A percentile compares a stretch with the other conserved stretches of the same genome.
Conservation (phyloP, 2,888 invertebrate species). For the Diarsia dahlii region DNA sequence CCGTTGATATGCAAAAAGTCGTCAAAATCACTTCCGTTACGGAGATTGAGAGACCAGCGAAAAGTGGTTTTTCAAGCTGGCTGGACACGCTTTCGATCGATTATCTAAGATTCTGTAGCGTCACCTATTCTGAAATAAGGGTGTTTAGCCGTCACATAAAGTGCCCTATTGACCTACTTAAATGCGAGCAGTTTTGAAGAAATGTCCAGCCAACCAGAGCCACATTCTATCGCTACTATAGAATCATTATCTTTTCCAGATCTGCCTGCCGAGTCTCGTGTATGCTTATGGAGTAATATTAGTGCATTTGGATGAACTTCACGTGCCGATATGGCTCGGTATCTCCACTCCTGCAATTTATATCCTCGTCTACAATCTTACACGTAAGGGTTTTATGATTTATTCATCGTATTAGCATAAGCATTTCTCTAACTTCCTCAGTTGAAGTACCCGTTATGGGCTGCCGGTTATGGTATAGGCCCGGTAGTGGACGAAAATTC, state of each 20-base stretch:
- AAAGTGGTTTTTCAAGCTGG: no score
- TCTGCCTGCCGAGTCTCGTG: slow-evolving; percentile 83
- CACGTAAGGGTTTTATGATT: slow-evolving; percentile 80
- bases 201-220: no score
- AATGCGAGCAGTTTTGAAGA: no score
- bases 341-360: slow-evolving; percentile 83
- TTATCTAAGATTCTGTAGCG: no score
- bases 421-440: slow-evolving; percentile 28
- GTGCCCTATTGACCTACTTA: no score
- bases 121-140: no score
- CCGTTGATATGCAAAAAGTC: no score
- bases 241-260: slow-evolving; percentile 72
- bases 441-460: slow-evolving; percentile 2
- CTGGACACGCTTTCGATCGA: no score
- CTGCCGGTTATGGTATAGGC: neutral
- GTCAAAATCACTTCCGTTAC: no score
- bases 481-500: neutral
- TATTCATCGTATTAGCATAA: slow-evolving; percentile 22
- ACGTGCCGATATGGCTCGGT: slow-evolving; percentile 81
- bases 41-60: no score
- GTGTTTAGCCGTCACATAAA: no score
- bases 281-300: slow-evolving; percentile 85
- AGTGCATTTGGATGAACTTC: slow-evolving; percentile 78
- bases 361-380: slow-evolving; percentile 80
- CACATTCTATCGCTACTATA: slow-evolving; percentile 34